Conservation (phyloP, 1,140 invertebrate species). For the Bombus superbus region DNA sequence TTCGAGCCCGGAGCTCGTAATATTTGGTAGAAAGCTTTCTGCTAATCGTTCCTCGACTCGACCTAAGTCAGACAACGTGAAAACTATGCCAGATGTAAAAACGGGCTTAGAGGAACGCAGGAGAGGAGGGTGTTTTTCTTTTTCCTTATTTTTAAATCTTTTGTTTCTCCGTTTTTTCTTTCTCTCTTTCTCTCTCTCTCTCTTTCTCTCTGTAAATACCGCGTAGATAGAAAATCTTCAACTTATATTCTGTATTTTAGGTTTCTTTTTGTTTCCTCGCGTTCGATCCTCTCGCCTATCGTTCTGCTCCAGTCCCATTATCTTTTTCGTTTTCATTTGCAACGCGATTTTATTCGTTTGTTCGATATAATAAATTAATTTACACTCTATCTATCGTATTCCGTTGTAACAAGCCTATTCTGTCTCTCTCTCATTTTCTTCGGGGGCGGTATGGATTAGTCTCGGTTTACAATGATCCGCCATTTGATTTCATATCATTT, state of each 20-base stretch:
- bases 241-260: conserved; percentile 16
- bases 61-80: conserved; percentile 62
- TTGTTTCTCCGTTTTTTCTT: conserved; percentile 4
- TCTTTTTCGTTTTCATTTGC: conserved; percentile 35
- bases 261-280: conserved; percentile 22
- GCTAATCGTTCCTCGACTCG: conserved; percentile 58
- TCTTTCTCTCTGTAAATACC: conserved; percentile 4
- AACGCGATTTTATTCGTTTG: conserved; percentile 55
- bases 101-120: conserved; percentile 59
- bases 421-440: conserved; percentile 41
- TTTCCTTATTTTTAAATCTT: conserved; percentile 28
- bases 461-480: conserved; percentile 51
- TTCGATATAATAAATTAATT: conserved; percentile 79
- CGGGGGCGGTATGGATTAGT: conserved; percentile 45
- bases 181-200: conserved; percentile 6
- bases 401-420: conserved; percentile 70
- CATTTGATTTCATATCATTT: conserved; percentile 60
- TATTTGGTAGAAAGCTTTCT: conserved; percentile 82
- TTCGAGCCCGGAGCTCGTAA: conserved; percentile 67
- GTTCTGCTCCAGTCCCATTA: conserved; percentile 52
- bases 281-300: conserved; percentile 36
- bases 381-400: conserved; percentile 74
- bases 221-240: conserved; percentile 30
- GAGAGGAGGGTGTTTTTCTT: conserved; percentile 51
- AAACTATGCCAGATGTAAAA: conserved; percentile 58